Evolutionary conservation across 2,113 vertebrate species (phyloP), one percentile per base, ranked within the genome.

Genomic region (Perccottus glenii): DNA sequence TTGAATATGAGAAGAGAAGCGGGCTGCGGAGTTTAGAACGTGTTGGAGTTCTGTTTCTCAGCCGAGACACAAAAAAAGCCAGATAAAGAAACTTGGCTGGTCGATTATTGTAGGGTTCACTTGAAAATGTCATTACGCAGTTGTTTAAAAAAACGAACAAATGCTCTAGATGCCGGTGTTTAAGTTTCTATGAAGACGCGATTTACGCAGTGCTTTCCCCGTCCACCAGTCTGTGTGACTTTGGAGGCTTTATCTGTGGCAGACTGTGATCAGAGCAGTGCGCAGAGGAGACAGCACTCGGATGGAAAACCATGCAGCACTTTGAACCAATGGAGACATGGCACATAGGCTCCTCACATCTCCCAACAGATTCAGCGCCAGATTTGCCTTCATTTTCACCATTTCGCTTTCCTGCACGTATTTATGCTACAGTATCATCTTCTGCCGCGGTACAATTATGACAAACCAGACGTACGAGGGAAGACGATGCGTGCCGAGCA

Each of bases 271-370:
- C 27, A 81, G 74, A 57, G 60, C 82, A 57, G 71, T n/a, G 52
- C 52, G 36, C 69, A 60, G 33, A 73, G 66, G 64, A 65, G 77
- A 80, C 85, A 50, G 67, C 70, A 64, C 78, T 84, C 83, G 50
- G 70, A 90, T 90, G 87, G 90, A 86, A 84, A 79, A 88, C 15
- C 89, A 92, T 92, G 92, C 90, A 82, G 86, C 86, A 70, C 87
- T 75, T 88, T 91, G 85, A 90, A 88, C 86, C 92, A 90, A 94
- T 94, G 95, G 94, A 93, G 94, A 91, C 91, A 97, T 97, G 96
- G 95, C 95, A 93, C 93, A 92, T 92, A 93, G 94, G 92, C 86
- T 94, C 84, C 90, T 92, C 67, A 87, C 89, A 80, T 88, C 92
- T 88, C 85, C 92, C 77, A 93, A 90, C 87, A 91, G 93, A 90